Evolutionary conservation across 2,113 vertebrate species (phyloP).

Genomic region (Agelaius phoeniceus): DNA sequence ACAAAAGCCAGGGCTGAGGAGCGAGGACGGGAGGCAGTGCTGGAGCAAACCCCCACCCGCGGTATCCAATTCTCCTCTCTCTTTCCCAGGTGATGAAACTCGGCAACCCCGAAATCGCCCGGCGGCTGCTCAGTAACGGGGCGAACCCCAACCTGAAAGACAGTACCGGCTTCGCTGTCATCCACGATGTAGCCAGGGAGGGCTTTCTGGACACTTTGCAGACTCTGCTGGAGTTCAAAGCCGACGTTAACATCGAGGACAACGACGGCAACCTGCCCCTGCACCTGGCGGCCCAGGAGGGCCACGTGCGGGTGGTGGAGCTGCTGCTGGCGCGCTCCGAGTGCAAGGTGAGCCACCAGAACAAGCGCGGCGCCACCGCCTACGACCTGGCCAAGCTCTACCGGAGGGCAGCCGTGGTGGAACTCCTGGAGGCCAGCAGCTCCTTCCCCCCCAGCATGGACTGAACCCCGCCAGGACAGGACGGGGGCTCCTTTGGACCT

Average conservation of each 20-base stretch:
- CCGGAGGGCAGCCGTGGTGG: conserved; percentile 60
- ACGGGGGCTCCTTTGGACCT: neutral
- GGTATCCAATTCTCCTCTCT: neutral
- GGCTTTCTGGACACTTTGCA: conserved; percentile 87
- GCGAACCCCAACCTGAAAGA: conserved; percentile 86
- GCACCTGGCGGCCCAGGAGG: conserved; percentile 87
- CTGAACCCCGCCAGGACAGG: neutral
- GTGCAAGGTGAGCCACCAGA: conserved; percentile 69
- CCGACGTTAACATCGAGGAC: conserved; percentile 85
- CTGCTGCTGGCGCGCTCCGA: conserved; percentile 74
- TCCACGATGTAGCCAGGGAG: conserved; percentile 90
- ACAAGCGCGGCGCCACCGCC: conserved; percentile 79
- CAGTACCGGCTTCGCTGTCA: conserved; percentile 81
- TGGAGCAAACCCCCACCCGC: neutral
- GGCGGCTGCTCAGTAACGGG: conserved; percentile 75
- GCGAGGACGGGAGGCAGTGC: neutral
- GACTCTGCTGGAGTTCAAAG: conserved; percentile 81
- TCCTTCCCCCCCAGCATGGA: neutral
- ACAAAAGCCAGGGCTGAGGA: neutral
- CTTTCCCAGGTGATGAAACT: conserved; percentile 85
- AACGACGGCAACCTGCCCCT: conserved; percentile 85
- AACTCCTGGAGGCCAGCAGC: conserved; percentile 68
- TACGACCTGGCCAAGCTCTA: conserved; percentile 77
- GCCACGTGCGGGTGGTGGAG: conserved; percentile 80
- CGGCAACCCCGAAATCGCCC: conserved; percentile 78